These are phyloP conservation scores for Paratrypauchen microcephalus DNA, from an alignment of 2,797 vertebrate species.

Conservation along the genomic window DNA sequence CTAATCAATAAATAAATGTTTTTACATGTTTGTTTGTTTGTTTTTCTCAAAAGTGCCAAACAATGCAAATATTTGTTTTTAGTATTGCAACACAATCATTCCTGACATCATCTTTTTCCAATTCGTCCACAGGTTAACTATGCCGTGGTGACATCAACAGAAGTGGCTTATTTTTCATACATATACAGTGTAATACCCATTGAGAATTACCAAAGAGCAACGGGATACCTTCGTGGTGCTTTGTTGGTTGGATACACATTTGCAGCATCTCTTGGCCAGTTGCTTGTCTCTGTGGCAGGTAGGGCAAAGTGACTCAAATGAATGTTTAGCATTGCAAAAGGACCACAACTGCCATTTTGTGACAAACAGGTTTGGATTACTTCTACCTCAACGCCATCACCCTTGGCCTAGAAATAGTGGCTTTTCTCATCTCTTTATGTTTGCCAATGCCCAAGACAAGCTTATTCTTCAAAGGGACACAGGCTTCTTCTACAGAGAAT, in stretches of 20 bases:
- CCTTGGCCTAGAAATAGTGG: conserved; percentile 65
- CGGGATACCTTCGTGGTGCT: conserved; percentile 74
- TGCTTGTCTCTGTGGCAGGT: conserved; percentile 75
- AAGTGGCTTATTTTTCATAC: conserved; percentile 79
- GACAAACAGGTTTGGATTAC: conserved; percentile 59
- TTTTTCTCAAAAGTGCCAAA: too few relatives aligned
- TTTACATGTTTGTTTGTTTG: too few relatives aligned
- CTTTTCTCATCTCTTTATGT: conserved; percentile 68
- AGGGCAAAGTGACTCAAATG: not conserved
- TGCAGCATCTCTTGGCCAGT: conserved; percentile 73
- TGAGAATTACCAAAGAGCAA: conserved; percentile 74
- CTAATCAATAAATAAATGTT: too few relatives aligned
- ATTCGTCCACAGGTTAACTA: conserved; percentile 68
- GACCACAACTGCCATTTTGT: conserved; percentile 12
- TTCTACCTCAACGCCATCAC: conserved; percentile 73
- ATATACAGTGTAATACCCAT: conserved; percentile 78
- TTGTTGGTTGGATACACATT: conserved; percentile 73
- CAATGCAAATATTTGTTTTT: not conserved
- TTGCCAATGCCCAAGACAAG: conserved; percentile 72
- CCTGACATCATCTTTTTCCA: not conserved
- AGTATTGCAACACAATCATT: not conserved
- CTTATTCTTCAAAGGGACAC: conserved; percentile 68
- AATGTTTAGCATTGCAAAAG: not conserved
- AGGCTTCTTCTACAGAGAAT: conserved; percentile 17
- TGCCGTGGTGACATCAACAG: conserved; percentile 74